Conservation (phyloP, 1,140 invertebrate species). For the Zophobas morio region DNA sequence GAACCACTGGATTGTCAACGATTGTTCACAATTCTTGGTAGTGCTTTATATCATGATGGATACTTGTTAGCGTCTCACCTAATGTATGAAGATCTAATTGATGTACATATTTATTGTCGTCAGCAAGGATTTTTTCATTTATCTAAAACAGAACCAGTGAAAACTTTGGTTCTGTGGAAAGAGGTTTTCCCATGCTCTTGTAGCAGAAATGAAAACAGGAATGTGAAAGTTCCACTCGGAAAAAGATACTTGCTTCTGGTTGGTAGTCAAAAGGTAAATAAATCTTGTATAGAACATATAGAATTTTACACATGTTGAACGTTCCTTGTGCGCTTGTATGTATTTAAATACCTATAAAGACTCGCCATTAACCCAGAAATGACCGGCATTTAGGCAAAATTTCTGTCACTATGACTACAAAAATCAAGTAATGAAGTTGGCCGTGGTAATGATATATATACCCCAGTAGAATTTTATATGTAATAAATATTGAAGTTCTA, state of each 20-base stretch:
- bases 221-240: conserved; percentile 70
- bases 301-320: conserved; percentile 1
- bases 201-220: conserved; percentile 60
- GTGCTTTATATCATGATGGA: conserved; percentile 80
- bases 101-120: conserved; percentile 79
- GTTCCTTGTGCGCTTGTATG: no score
- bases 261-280: conserved; percentile 77
- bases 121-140: conserved; percentile 79
- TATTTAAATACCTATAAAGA: no score
- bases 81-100: conserved; percentile 77
- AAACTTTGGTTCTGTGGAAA: conserved; percentile 83
- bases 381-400: no score
- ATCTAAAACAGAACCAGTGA: conserved; percentile 75
- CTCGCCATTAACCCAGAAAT: no score
- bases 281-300: conserved; percentile 9
- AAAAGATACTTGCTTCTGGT: conserved; percentile 83
- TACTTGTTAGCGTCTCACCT: conserved; percentile 83
- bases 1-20: conserved; percentile 84
- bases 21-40: conserved; percentile 82
- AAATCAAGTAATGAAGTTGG: no score
- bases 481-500: no score
- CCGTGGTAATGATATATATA: no score
- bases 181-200: conserved; percentile 76
- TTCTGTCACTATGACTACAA: no score
- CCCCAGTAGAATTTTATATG: no score